phyloP scores from a whole-genome alignment of 2,888 invertebrate genomes.

The Aleiodes leptofemur region DNA sequence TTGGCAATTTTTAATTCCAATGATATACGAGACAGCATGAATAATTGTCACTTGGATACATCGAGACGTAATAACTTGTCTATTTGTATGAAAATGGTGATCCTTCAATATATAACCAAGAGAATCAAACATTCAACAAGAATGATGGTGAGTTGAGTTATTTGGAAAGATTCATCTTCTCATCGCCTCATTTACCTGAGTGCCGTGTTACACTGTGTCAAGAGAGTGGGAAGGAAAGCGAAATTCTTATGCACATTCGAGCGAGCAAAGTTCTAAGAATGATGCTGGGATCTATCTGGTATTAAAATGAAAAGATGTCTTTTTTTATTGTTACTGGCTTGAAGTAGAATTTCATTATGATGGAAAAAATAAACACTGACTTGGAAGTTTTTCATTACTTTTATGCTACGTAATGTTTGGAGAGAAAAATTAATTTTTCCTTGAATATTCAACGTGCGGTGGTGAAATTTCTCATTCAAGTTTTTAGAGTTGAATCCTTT shows the following conservation, averaged over 20 bases:
- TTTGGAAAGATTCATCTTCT: constrained; percentile 38
- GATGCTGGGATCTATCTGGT: constrained; percentile 3
- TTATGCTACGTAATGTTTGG: too few species aligned
- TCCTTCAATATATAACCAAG: neutral
- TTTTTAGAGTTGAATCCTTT: too few species aligned
- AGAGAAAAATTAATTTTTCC: too few species aligned
- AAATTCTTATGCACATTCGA: neutral
- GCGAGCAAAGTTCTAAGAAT: constrained; percentile 3
- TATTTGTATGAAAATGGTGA: neutral
- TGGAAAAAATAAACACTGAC: neutral
- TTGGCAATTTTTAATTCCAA: constrained; percentile 30
- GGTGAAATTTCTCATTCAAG: too few species aligned
- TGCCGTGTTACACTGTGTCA: constrained; percentile 32
- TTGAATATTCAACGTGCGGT: too few species aligned
- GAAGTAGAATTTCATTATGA: constrained; percentile 17
- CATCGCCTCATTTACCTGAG: constrained; percentile 45
- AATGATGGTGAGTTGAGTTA: constrained; percentile 20
- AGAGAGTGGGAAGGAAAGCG: constrained; percentile 32
- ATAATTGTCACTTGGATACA: constrained; percentile 40
- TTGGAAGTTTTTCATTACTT: too few species aligned
- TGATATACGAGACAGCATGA: neutral
- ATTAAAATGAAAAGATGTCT: constrained; percentile 31
- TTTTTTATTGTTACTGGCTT: neutral
- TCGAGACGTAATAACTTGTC: neutral
- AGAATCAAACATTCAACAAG: neutral